Conservation (phyloP, 2,888 invertebrate species). For the Cerceris rybyensis region DNA sequence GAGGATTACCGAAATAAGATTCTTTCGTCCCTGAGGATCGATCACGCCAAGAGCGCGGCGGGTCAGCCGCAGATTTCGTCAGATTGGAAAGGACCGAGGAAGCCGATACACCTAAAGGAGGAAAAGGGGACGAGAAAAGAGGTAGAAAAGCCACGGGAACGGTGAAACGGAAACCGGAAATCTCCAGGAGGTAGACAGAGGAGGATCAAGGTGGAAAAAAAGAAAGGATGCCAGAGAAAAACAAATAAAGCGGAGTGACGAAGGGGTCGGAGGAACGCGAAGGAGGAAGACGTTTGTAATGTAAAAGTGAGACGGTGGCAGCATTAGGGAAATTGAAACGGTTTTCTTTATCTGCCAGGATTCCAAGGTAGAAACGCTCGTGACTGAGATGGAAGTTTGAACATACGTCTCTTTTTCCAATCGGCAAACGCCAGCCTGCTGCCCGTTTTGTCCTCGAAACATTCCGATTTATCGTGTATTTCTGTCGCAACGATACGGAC, state of each 20-base stretch:
- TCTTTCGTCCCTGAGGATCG: constrained; percentile 41
- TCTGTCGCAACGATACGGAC: constrained; percentile 3
- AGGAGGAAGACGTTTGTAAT: constrained; percentile 57
- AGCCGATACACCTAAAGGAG: not conserved
- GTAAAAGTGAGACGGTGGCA: constrained; percentile 71
- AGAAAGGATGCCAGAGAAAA: constrained; percentile 31
- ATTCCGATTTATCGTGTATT: constrained; percentile 26
- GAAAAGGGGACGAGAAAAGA: not conserved
- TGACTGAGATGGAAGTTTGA: constrained; percentile 25
- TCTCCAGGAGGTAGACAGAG: not conserved
- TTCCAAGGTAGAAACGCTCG: constrained; percentile 31
- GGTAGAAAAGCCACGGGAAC: constrained; percentile 13
- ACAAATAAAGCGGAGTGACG: constrained; percentile 60
- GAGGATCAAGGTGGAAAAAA: not conserved
- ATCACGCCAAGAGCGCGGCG: not conserved
- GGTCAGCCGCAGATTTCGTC: constrained; percentile 28
- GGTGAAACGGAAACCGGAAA: constrained; percentile 17
- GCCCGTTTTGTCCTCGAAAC: constrained; percentile 11
- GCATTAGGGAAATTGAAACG: constrained; percentile 81
- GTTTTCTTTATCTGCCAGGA: constrained; percentile 74
- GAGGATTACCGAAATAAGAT: constrained; percentile 61
- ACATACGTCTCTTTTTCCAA: constrained; percentile 38
- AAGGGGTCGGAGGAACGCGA: constrained; percentile 10
- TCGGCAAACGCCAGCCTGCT: not conserved
- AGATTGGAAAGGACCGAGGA: constrained; percentile 2